Conservation (phyloP, 2,888 invertebrate genomes). For the Thalpophila matura region DNA sequence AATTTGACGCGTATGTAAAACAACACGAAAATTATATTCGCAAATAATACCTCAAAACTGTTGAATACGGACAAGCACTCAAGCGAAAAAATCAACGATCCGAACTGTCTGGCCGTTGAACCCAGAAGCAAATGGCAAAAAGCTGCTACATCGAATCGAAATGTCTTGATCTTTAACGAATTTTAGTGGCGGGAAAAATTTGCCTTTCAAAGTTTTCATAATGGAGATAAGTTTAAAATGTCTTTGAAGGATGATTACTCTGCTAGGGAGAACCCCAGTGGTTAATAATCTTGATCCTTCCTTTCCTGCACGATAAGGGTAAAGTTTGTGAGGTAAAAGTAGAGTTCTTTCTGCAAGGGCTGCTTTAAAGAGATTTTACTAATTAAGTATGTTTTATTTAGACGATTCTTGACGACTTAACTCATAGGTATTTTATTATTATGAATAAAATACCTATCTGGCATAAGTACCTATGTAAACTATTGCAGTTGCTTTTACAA, state of each 20-base stretch:
- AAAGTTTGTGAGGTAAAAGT: conserved; percentile 17
- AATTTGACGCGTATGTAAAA: conserved; percentile 9
- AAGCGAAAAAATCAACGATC: conserved; percentile 77
- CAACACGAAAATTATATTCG: conserved; percentile 20
- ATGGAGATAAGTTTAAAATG: conserved; percentile 5
- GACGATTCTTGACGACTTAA: too few species aligned
- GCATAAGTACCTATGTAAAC: too few species aligned
- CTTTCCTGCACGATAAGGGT: not conserved
- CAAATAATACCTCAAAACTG: conserved; percentile 45
- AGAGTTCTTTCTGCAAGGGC: not conserved
- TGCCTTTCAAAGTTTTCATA: conserved; percentile 21
- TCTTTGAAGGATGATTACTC: not conserved
- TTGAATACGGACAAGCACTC: conserved; percentile 68
- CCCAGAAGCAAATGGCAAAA: conserved; percentile 68
- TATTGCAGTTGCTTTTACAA: too few species aligned
- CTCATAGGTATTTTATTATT: too few species aligned
- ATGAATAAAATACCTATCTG: too few species aligned
- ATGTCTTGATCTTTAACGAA: conserved; percentile 37
- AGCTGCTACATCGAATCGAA: conserved; percentile 49
- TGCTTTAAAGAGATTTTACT: not conserved
- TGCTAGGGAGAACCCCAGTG: not conserved
- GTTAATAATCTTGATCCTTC: not conserved
- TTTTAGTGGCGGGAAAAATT: conserved; percentile 36
- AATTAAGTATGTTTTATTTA: not conserved
- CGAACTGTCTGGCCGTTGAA: conserved; percentile 83